Evolutionary conservation across 2,113 vertebrate species (phyloP), one percentile per base, ranked within the genome.

Genomic region (Myotis davidii): DNA sequence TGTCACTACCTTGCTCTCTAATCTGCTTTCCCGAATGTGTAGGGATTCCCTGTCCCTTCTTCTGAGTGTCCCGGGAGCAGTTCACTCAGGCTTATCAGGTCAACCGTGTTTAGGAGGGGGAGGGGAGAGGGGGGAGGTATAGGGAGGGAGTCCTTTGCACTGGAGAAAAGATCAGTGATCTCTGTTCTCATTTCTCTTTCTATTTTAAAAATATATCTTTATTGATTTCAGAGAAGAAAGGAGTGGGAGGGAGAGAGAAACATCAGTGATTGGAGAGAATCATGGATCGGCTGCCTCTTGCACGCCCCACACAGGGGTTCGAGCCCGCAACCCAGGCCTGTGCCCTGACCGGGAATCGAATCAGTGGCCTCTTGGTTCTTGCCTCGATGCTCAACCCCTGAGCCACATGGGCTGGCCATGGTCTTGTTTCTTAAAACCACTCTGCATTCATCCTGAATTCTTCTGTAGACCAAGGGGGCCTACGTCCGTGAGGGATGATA

Each of bases 131-230:
- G n/a, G 14, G 6, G 50, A 48, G 20, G 4, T 16, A 5, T 1
- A 5, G n/a, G 34, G 3, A 7, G 23, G 9, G 50, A 37, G 27
- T 42, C 18, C 42, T 78, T 67, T 92, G 9, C 56, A 59, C 7
- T 50, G 14, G 8, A 10, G 16, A 39, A 73, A 52, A 61, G 6
- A 14, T 48, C 73, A 56, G 0, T 86, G 72, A 81, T 37, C 8
- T 89, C 65, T 91, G 52, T 92, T 72, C 32, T 90, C 11, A 81
- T 88, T 85, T 87, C 70, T 73, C 7, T 93, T 78, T 69, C 9
- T 64, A 82, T 85, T 45, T 45, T 45, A 9, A 9, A 0, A 20
- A 56, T 56, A 23, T 56, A 56, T 56, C 4, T 56, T 61, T 61
- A 27, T 61, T 61, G 23, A 61, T 25, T 61, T 61, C 59, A 4